Evolutionary conservation across 2,797 vertebrate species (phyloP), one percentile per base, ranked within the genome.

Genomic region (Cuculus canorus): DNA sequence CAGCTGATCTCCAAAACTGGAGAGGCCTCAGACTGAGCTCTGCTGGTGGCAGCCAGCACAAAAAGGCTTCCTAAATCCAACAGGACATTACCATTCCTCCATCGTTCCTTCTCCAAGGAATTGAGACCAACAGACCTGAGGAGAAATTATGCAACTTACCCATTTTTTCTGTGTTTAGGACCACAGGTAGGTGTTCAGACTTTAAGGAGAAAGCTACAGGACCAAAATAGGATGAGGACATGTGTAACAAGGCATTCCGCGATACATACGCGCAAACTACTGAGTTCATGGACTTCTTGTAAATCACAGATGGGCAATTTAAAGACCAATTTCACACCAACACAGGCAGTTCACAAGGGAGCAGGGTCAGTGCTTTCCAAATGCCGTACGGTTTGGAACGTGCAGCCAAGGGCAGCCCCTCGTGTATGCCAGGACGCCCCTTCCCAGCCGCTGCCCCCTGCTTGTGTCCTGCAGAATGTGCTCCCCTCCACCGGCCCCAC

Each of bases 321-420:
- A 14, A 18, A 48, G 78, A 32, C 45, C 18, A 11, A 54, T 1
- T 6, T 18, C 45, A 8, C 13, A 28, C 1, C 23, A 13, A 6
- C 39, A 17, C 9, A 12, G 30, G 9, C 22, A 25, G 17, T 24
- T 54, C 64, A 12, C 6, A 9, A 3, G 7, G 2, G 16, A 48
- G 7, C 28, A 3, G 0, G 5, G 4, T 2, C 33, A 6, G 59
- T 4, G 47, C 32, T 13, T 23, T 32, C 37, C 68, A 8, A 35
- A 1, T 15, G 17, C 54, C 43, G 15, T 16, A 43, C 13, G 17
- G 43, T 7, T 43, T 13, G 7, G 13, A 14, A 17, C 17, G 43
- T 17, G 17, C 43, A 43, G 43, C n/a, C n/a, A n/a, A n/a, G n/a
- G n/a, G 41, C 41, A 43, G 35, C 35, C 41, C 13, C 41, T 41